These are phyloP conservation scores for Halichondria panicea DNA, from an alignment of 37 sponge, comb jelly and placozoan genomes.

Conservation along the genomic window DNA sequence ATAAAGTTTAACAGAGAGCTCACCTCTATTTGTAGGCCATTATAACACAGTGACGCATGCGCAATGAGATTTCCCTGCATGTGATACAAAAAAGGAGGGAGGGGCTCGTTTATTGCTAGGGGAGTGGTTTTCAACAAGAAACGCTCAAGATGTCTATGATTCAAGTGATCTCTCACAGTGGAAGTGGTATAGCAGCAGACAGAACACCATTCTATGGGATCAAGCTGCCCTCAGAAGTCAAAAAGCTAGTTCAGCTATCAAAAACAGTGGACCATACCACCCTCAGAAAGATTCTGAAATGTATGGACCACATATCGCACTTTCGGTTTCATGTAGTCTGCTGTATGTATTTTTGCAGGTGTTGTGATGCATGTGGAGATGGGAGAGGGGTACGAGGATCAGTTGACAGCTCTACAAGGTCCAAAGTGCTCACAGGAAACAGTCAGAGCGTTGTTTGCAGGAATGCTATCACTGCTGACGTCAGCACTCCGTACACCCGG, in stretches of 20 bases:
- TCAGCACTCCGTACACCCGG: slow-evolving; percentile 67
- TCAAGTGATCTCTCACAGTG: slow-evolving; percentile 72
- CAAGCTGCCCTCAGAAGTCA: slow-evolving; percentile 73
- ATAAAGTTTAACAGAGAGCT: no score
- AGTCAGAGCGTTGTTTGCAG: slow-evolving; percentile 63
- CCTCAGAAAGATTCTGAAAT: slow-evolving; percentile 62
- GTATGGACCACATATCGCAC: slow-evolving; percentile 20
- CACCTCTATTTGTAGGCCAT: no score
- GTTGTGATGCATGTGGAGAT: slow-evolving; percentile 68
- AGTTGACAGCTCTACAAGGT: slow-evolving; percentile 27
- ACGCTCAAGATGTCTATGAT: slow-evolving; percentile 36
- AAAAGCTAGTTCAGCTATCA: slow-evolving; percentile 48
- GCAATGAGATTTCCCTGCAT: not conserved
- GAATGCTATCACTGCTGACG: slow-evolving; percentile 38
- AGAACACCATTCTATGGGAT: slow-evolving; percentile 83
- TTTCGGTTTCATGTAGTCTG: not conserved
- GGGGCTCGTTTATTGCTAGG: not conserved
- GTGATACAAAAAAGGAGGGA: not conserved
- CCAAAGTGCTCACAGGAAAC: slow-evolving; percentile 50
- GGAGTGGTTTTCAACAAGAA: not conserved
- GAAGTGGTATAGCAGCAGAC: slow-evolving; percentile 61
- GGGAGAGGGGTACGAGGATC: slow-evolving; percentile 44
- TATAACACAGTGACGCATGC: no score
- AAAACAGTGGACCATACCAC: slow-evolving; percentile 50
- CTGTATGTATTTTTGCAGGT: slow-evolving; percentile 25